Evolutionary conservation across 1,140 invertebrate species (phyloP).

Genomic region (Drosophila paulistorum): DNA sequence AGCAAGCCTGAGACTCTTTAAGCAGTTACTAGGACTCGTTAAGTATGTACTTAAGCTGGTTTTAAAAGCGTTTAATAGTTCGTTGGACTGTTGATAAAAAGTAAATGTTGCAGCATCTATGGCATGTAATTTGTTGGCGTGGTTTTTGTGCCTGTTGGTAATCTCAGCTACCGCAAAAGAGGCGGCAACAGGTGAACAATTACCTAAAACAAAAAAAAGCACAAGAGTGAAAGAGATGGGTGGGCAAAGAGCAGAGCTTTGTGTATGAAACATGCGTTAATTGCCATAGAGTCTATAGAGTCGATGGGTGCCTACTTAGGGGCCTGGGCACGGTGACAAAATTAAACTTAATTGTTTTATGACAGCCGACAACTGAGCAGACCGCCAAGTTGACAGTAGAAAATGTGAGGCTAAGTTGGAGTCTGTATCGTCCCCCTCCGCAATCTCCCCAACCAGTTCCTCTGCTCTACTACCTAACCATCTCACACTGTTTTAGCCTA

Average conservation of each 20-base stretch:
- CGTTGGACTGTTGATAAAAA: slow-evolving; percentile 18
- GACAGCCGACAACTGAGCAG: slow-evolving; percentile 54
- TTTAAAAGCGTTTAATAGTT: not conserved
- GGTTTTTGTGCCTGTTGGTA: slow-evolving; percentile 12
- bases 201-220: slow-evolving; percentile 46
- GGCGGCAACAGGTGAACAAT: slow-evolving; percentile 77
- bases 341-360: slow-evolving; percentile 82
- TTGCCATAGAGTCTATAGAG: slow-evolving; percentile 41
- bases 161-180: slow-evolving; percentile 45
- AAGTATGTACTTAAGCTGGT: too few relatives aligned
- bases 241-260: not conserved
- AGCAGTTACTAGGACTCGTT: too few relatives aligned
- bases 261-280: slow-evolving; percentile 68
- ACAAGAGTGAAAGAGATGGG: slow-evolving; percentile 23
- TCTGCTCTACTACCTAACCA: not conserved
- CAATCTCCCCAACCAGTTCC: too few relatives aligned
- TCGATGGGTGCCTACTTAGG: slow-evolving; percentile 27
- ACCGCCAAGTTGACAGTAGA: slow-evolving; percentile 42
- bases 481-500: slow-evolving; percentile 18
- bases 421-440: not conserved
- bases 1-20: too few relatives aligned
- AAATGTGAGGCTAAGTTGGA: slow-evolving; percentile 19
- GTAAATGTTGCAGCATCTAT: slow-evolving; percentile 42
- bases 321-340: slow-evolving; percentile 70
- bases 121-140: slow-evolving; percentile 32